Conservation (phyloP, 2,888 invertebrate genomes). For the Eristalinus aeneus region DNA sequence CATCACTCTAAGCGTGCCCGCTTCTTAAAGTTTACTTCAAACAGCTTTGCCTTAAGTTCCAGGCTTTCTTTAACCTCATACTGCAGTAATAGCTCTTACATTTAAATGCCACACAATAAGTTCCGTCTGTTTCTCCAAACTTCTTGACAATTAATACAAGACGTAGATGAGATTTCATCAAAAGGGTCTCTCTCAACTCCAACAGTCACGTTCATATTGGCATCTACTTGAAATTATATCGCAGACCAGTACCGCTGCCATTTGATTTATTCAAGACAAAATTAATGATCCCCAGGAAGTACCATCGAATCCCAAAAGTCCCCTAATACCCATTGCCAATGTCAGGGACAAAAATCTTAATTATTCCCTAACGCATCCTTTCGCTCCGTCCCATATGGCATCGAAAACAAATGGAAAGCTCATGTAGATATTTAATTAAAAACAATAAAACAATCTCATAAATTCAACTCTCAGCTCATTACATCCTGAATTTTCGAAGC, state of each 20-base stretch:
- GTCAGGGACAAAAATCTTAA: not conserved
- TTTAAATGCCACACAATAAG: not conserved
- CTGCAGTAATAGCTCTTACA: too few species aligned
- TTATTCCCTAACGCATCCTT: not conserved
- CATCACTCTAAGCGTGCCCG: too few species aligned
- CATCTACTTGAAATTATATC: too few species aligned
- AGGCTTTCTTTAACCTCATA: too few species aligned
- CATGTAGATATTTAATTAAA: not conserved
- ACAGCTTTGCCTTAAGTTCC: too few species aligned
- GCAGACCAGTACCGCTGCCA: too few species aligned
- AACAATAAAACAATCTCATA: not conserved
- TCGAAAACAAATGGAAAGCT: not conserved
- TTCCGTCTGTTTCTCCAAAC: not conserved
- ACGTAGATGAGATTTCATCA: too few species aligned
- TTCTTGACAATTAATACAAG: not conserved
- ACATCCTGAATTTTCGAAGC: not conserved
- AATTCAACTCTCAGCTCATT: not conserved
- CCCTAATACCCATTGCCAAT: not conserved
- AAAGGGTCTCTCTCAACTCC: too few species aligned
- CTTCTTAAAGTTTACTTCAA: too few species aligned
- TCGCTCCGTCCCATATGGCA: not conserved
- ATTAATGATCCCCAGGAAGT: not conserved
- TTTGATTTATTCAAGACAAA: not conserved
- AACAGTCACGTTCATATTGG: too few species aligned
- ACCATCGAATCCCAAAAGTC: not conserved